Base-by-base conservation (phyloP, 2,113 vertebrate species). In the Scolopax mira region DNA sequence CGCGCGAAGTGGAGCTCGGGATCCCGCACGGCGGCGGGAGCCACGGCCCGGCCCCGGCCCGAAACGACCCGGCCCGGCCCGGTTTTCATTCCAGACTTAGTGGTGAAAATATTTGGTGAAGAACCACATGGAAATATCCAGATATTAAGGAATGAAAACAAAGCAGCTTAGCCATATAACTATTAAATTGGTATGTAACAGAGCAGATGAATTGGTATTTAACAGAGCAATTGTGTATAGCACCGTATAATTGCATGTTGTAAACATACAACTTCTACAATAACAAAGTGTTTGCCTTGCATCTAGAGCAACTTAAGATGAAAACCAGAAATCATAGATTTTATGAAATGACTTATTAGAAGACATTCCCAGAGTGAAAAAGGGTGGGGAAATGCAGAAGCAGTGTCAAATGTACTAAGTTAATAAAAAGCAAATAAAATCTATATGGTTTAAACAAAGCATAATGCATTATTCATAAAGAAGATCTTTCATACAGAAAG, bases 401-500 rank as follows among this genome's bases (percentile, higher is more conserved):
- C 7, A 57, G 27, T 75, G 44, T 94, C 71, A 90, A 85, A 96
- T 44, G 57, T 35, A 79, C 67, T 90, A 85, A 89, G 79, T 89
- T 85, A 89, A 89, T 89, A 94, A 88, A 89, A 95, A 85, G 4
- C 62, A 93, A 93, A 91, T 87, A 93, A 88, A 93, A 93, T 89
- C 65, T 90, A 75, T 87, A 89, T 39, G 65, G 11, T 77, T 95
- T 93, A 88, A 94, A 87, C 78, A 95, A 96, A 89, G 24, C 27
- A 55, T 79, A 51, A 96, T 87, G 35, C 57, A 91, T 93, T 89
- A 94, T 94, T 95, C 65, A 93, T 89, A 78, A 79, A 74, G 4
- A 72, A 58, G 37, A 27, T 33, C 15, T n/a, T 19, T 88, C 61
- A 67, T 28, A 58, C 22, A 62, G 28, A 51, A 78, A 75, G 28